Evolutionary conservation across 2,113 vertebrate genomes (phyloP).

Genomic region (Petaurus breviceps): DNA sequence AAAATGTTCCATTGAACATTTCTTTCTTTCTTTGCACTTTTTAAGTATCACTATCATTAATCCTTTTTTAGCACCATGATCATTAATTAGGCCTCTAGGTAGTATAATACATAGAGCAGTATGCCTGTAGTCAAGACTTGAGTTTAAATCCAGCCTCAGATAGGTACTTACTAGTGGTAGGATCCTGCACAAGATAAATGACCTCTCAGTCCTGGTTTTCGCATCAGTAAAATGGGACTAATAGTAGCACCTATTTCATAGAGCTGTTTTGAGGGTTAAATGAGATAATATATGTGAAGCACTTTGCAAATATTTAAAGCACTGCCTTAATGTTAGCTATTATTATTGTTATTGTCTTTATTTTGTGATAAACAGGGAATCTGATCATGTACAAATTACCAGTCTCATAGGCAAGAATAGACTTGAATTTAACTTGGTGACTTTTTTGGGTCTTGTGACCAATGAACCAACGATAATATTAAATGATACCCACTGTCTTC

Average conservation of each 20-base stretch:
- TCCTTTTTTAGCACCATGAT: not conserved
- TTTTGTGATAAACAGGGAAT: conserved; percentile 19
- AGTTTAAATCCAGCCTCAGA: not conserved
- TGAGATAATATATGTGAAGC: no score
- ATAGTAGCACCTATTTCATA: not conserved
- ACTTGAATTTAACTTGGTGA: conserved; percentile 16
- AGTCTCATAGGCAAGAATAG: conserved; percentile 26
- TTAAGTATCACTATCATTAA: not conserved
- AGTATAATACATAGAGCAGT: not conserved
- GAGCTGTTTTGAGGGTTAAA: no score
- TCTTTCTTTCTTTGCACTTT: not conserved
- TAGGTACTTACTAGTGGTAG: no score
- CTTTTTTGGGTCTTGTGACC: conserved; percentile 8
- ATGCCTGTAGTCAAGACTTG: not conserved
- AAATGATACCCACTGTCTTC: no score
- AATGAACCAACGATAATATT: conserved; percentile 21
- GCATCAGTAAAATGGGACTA: not conserved
- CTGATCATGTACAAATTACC: not conserved
- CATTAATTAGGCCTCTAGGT: not conserved
- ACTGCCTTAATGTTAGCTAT: no score
- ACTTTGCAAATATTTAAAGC: no score
- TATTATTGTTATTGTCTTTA: not conserved
- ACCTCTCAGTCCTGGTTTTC: not conserved
- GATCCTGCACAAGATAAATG: no score
- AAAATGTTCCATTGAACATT: not conserved